phyloP scores from a whole-genome alignment of 1,140 invertebrate species.

The Bombus superbus region DNA sequence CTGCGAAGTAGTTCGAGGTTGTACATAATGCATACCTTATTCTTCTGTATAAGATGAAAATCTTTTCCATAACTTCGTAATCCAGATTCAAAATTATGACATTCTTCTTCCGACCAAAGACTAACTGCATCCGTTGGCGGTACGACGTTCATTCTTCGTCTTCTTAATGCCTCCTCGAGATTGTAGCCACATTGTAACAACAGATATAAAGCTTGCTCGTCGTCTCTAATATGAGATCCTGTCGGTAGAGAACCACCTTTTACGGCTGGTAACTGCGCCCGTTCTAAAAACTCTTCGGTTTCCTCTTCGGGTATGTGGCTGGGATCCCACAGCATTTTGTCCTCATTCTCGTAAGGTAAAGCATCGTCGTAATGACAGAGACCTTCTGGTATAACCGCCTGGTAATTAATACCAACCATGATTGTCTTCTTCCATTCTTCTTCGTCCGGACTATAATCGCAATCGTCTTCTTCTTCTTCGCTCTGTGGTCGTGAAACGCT shows the following conservation, averaged over 20 bases:
- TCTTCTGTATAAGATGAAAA: constrained; percentile 96
- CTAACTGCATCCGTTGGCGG: constrained; percentile 89
- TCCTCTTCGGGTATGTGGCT: constrained; percentile 88
- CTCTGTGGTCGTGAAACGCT: constrained; percentile 86
- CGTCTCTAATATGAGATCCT: constrained; percentile 93
- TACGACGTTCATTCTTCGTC: constrained; percentile 91
- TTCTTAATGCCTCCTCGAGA: constrained; percentile 94
- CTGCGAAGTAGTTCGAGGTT: not conserved
- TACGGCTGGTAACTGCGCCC: constrained; percentile 85
- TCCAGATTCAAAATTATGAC: constrained; percentile 97
- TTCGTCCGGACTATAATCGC: constrained; percentile 90
- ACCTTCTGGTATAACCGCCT: constrained; percentile 96
- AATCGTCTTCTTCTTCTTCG: constrained; percentile 89
- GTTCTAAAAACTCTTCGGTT: constrained; percentile 92
- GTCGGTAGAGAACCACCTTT: constrained; percentile 87
- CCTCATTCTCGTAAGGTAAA: constrained; percentile 97
- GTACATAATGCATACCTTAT: constrained; percentile 87
- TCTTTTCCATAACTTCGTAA: constrained; percentile 97
- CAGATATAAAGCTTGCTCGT: constrained; percentile 96
- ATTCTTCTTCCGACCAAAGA: constrained; percentile 98
- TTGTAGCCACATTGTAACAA: constrained; percentile 97
- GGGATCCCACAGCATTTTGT: constrained; percentile 97
- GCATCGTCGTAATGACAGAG: constrained; percentile 95
- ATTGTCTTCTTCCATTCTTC: constrained; percentile 94
- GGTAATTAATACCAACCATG: constrained; percentile 97